phyloP scores from a whole-genome alignment of 1,140 invertebrate genomes.

The Liolophura sinensis region DNA sequence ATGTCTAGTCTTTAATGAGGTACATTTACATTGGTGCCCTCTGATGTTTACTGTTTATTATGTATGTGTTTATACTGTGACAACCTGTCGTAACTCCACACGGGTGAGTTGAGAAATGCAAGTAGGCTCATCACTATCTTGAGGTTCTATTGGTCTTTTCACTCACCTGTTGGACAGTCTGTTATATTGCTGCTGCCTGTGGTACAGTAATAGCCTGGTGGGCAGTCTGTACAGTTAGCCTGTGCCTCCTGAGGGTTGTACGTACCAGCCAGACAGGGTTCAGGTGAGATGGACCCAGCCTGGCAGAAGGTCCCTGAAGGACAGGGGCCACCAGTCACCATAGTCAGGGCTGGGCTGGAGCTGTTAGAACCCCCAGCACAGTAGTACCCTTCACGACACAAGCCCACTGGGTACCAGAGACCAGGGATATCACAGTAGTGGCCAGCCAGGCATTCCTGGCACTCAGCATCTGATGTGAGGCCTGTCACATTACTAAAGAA shows the following conservation, averaged over 20 bases:
- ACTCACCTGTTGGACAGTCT: slow-evolving; percentile 41
- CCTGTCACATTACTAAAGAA: slow-evolving; percentile 50
- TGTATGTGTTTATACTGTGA: background rate
- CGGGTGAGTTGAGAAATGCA: too few species aligned
- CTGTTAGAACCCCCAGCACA: slow-evolving; percentile 41
- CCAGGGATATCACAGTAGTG: slow-evolving; percentile 47
- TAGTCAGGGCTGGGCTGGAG: slow-evolving; percentile 31
- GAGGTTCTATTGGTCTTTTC: background rate
- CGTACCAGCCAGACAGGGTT: slow-evolving; percentile 37
- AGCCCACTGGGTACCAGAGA: slow-evolving; percentile 34
- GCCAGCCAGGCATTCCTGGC: slow-evolving; percentile 42
- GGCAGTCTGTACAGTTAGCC: slow-evolving; percentile 43
- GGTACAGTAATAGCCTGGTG: slow-evolving; percentile 45
- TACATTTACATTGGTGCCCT: too few species aligned
- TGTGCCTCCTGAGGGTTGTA: slow-evolving; percentile 34
- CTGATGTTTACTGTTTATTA: background rate
- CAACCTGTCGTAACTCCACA: background rate
- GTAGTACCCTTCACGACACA: slow-evolving; percentile 48
- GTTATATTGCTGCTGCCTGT: slow-evolving; percentile 29
- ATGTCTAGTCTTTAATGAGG: too few species aligned
- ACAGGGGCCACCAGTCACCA: slow-evolving; percentile 45
- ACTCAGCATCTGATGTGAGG: slow-evolving; percentile 28
- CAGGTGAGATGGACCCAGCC: slow-evolving; percentile 35
- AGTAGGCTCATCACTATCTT: too few species aligned
- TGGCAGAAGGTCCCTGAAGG: slow-evolving; percentile 45